Evolutionary conservation across 2,888 invertebrate species (phyloP).

Genomic region (Erebia epiphron): DNA sequence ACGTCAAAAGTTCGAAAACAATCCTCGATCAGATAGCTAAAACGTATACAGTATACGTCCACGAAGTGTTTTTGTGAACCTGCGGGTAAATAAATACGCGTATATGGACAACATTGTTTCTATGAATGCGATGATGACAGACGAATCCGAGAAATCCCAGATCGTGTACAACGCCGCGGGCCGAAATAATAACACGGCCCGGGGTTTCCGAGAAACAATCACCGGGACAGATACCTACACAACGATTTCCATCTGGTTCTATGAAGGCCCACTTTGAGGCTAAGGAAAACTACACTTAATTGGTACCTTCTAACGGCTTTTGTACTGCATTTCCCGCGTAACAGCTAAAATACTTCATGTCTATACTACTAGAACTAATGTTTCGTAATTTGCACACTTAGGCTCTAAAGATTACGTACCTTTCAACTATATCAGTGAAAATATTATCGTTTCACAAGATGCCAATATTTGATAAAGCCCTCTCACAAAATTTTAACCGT

Average conservation of each 20-base stretch:
- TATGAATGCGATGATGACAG: constrained; percentile 33
- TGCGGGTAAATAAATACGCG: constrained; percentile 12
- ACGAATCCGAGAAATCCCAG: constrained; percentile 32
- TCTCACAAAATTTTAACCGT: background rate
- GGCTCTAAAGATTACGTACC: too few relatives aligned
- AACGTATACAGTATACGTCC: background rate
- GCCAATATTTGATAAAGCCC: too few relatives aligned
- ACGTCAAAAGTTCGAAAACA: background rate
- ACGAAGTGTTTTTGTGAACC: background rate
- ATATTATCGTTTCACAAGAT: too few relatives aligned
- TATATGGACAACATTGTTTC: constrained; percentile 28
- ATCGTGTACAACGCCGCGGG: constrained; percentile 36
- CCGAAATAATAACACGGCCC: constrained; percentile 31
- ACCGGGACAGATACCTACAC: constrained; percentile 23
- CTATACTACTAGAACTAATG: too few relatives aligned
- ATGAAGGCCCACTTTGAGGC: constrained; percentile 14
- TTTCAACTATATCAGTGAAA: too few relatives aligned
- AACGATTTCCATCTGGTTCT: background rate
- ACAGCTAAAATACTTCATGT: too few relatives aligned
- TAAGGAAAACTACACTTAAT: constrained; percentile 4
- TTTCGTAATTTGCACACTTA: too few relatives aligned
- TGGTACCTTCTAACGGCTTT: background rate
- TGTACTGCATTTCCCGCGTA: background rate
- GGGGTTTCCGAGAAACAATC: constrained; percentile 34
- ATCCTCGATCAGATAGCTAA: constrained; percentile 7